A percentile compares a stretch with the other conserved stretches of the same genome.
Conservation (phyloP, 1,140 invertebrate genomes). For the Cotesia typhae region DNA sequence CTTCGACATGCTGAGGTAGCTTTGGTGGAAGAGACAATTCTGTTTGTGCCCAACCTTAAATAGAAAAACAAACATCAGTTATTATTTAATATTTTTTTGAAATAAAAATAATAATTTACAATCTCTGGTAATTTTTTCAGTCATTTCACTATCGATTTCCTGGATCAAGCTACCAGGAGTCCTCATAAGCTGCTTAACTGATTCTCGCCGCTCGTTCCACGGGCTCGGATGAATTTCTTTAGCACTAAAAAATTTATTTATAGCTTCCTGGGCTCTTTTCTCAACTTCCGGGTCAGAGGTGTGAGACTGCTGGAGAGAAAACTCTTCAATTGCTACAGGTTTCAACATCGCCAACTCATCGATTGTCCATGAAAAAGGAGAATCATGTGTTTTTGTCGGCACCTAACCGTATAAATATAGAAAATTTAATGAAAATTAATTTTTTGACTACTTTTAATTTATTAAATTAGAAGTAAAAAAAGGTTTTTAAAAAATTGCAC, state of each 20-base stretch:
- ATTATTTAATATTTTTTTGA: background rate
- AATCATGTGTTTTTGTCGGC: constrained; percentile 48
- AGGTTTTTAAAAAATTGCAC: no score
- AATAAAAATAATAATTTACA: constrained; percentile 18
- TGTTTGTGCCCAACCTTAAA: constrained; percentile 69
- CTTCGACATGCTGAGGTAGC: constrained; percentile 70
- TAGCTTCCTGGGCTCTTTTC: constrained; percentile 65
- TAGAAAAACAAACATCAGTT: constrained; percentile 19
- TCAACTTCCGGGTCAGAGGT: constrained; percentile 66
- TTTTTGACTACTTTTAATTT: no score
- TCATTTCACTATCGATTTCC: constrained; percentile 36
- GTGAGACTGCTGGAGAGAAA: constrained; percentile 63
- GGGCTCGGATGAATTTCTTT: constrained; percentile 68
- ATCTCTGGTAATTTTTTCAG: constrained; percentile 24
- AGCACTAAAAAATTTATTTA: constrained; percentile 66
- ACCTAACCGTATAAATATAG: constrained; percentile 36
- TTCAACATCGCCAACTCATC: constrained; percentile 66
- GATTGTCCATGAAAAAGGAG: constrained; percentile 67
- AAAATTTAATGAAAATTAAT: background rate
- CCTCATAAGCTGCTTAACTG: constrained; percentile 34
- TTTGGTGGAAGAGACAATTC: constrained; percentile 67
- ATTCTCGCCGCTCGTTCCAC: constrained; percentile 44
- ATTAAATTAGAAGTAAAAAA: no score
- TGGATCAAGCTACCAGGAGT: constrained; percentile 40
- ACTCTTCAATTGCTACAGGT: constrained; percentile 68